Conservation (phyloP, 2,113 vertebrate species). For the Gymnobelideus leadbeateri region DNA sequence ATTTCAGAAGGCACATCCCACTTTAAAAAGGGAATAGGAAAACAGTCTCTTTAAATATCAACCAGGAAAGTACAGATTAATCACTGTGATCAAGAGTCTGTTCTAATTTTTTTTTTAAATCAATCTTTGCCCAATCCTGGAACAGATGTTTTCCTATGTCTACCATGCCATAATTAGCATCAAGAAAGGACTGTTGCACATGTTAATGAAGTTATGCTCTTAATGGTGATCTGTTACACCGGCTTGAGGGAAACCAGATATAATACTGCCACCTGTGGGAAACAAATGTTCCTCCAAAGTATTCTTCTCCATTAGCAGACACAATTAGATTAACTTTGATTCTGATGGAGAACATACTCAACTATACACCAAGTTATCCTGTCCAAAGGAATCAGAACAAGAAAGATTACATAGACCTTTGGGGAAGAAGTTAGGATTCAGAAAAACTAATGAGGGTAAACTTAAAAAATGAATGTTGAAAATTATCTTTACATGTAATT, state of each 20-base stretch:
- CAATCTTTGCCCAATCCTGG: constrained; percentile 47
- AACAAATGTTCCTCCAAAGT: background rate
- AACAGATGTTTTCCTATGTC: background rate
- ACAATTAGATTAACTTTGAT: constrained; percentile 19
- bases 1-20: constrained; percentile 43
- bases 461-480: background rate
- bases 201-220: constrained; percentile 19
- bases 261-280: background rate
- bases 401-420: constrained; percentile 28
- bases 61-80: constrained; percentile 38
- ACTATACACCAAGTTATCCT: background rate
- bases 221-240: constrained; percentile 13
- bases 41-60: constrained; percentile 41
- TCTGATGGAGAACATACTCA: constrained; percentile 25
- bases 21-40: constrained; percentile 56
- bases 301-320: constrained; percentile 21
- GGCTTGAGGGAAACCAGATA: background rate
- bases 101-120: constrained; percentile 4
- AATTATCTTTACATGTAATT: no score
- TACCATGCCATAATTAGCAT: constrained; percentile 24
- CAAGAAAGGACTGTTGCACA: background rate
- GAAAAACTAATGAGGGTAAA: constrained; percentile 42
- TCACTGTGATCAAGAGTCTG: constrained; percentile 19
- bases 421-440: constrained; percentile 38
- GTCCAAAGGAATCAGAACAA: constrained; percentile 31